Base-by-base conservation (phyloP, 2,113 vertebrate genomes). In the Probosciger aterrimus region DNA sequence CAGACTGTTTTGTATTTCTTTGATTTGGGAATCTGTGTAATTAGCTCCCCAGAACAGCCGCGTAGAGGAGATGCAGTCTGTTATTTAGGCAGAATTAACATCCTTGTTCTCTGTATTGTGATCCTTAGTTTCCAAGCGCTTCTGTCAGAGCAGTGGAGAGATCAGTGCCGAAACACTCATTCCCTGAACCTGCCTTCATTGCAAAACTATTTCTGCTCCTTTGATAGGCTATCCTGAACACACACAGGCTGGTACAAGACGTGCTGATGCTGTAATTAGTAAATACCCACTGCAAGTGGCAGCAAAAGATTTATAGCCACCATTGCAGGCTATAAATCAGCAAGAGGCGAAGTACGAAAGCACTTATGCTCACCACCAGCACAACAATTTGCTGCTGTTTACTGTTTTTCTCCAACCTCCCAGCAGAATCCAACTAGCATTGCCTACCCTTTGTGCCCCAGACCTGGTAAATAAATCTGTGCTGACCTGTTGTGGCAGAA, bases 1-100 rank as follows among this genome's bases (percentile, higher is more conserved):
- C 94, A 96, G 94, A 94, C 86, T 96, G 96, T 97, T 97, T 96
- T 90, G 52, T 90, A 73, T 93, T 96, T 96, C 91, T 96, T 95
- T 94, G 79, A 94, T 82, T 89, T 28, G 90, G 53, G 94, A 94
- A 63, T 92, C 92, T 92, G 90, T 95, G 93, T 95, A 95, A 97
- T 95, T 96, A 97, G 77, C 88, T 97, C 73, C 88, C 80, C 84
- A 89, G 94, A 96, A 96, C 93, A 96, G 96, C 85, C 60, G 86
- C 93, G 74, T 47, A 35, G 86, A 96, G 93, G 93, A 96, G 96
- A 65, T 2, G 65, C 35, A 60, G 95, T 93, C 94, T 97, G 96
- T 96, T 96, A 96, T 96, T 96, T 94, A 93, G 93, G 84, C 88
- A 96, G 94, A 95, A 96, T 96, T 97, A 90, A 95, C 91, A 86